phyloP scores from a whole-genome alignment of 2,888 invertebrate species.

The Microctonus aethiopoides region DNA sequence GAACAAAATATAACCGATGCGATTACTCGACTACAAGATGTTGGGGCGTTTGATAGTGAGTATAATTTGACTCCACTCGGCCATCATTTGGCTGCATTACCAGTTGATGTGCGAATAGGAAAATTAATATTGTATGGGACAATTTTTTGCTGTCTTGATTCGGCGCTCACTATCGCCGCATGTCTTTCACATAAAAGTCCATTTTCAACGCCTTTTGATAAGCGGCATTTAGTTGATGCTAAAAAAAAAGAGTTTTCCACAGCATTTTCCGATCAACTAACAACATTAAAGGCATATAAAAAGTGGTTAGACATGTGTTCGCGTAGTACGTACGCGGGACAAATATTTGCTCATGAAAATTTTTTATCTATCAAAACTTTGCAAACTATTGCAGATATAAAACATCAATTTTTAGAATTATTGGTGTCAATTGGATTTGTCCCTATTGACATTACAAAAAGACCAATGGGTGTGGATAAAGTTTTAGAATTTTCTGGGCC shows the following conservation, averaged over 20 bases:
- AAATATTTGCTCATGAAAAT: slow-evolving; percentile 84
- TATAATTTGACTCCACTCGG: slow-evolving; percentile 86
- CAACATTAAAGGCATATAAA: slow-evolving; percentile 86
- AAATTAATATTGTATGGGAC: slow-evolving; percentile 92
- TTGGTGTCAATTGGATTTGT: slow-evolving; percentile 84
- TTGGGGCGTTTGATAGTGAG: slow-evolving; percentile 82
- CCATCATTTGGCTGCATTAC: slow-evolving; percentile 86
- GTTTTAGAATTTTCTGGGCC: slow-evolving; percentile 75
- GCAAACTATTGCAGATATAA: slow-evolving; percentile 87
- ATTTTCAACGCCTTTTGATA: slow-evolving; percentile 80
- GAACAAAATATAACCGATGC: slow-evolving; percentile 77
- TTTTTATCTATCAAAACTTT: slow-evolving; percentile 85
- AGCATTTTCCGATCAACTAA: slow-evolving; percentile 89
- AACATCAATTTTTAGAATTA: slow-evolving; percentile 82
- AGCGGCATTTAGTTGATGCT: slow-evolving; percentile 76
- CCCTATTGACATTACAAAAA: slow-evolving; percentile 73
- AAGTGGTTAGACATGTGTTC: slow-evolving; percentile 81
- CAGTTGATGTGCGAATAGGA: slow-evolving; percentile 92
- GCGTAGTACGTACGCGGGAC: slow-evolving; percentile 77
- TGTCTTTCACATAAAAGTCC: slow-evolving; percentile 84
- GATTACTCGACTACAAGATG: slow-evolving; percentile 77
- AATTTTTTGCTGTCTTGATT: slow-evolving; percentile 92
- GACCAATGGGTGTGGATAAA: slow-evolving; percentile 73
- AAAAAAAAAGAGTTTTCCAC: slow-evolving; percentile 81
- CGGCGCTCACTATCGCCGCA: slow-evolving; percentile 90